Percentiles rank a stretch among this genome's conserved stretches.
Conservation (phyloP, 2,888 invertebrate genomes). For the Macrophya annulata region DNA sequence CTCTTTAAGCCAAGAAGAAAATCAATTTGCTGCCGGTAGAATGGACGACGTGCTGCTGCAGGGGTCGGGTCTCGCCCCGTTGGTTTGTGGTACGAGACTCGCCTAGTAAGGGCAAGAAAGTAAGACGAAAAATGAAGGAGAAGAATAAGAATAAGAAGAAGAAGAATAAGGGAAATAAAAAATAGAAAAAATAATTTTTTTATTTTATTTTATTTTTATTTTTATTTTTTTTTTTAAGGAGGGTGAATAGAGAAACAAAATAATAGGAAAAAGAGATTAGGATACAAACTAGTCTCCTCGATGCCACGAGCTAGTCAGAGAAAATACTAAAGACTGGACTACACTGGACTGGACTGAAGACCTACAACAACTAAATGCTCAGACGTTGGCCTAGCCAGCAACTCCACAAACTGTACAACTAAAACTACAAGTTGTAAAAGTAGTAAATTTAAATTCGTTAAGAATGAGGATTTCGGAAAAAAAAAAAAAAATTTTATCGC, state of each 20-base stretch:
- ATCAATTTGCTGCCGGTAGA: conserved; percentile 68
- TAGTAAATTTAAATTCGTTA: not conserved
- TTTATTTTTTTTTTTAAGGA: too few species aligned
- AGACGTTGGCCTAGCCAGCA: conserved; percentile 18
- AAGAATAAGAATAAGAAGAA: not conserved
- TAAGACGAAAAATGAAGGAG: not conserved
- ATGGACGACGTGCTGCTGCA: conserved; percentile 48
- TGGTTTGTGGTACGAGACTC: not conserved
- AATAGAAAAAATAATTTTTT: not conserved
- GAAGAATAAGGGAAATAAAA: not conserved
- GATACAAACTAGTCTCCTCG: not conserved
- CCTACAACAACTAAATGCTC: conserved; percentile 47
- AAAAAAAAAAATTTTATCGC: too few species aligned
- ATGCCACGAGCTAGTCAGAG: not conserved
- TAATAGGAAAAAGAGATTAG: conserved; percentile 33
- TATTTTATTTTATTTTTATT: too few species aligned
- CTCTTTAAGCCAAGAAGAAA: conserved; percentile 72
- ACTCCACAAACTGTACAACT: not conserved
- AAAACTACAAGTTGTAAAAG: not conserved
- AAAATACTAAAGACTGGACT: not conserved
- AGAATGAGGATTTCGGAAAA: too few species aligned
- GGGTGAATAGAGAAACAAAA: not conserved
- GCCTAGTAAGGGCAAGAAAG: not conserved
- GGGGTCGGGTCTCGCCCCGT: conserved; percentile 30
- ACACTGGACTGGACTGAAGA: conserved; percentile 24